phyloP scores from a whole-genome alignment of 2,888 invertebrate genomes.

The Slavum lentiscoides region DNA sequence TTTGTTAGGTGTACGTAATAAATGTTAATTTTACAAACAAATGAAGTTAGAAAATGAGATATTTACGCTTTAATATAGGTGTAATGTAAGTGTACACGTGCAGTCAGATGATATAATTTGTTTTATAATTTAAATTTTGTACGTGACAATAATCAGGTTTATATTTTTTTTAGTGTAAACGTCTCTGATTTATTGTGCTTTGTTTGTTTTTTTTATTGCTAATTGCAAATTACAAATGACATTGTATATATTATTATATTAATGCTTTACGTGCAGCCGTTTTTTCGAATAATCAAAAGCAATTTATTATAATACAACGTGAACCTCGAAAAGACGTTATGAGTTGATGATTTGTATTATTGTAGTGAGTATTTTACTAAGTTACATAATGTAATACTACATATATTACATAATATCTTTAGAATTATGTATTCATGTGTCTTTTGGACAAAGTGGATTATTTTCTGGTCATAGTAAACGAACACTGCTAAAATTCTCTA shows the following conservation, averaged over 20 bases:
- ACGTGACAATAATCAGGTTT: background rate
- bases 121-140: constrained; percentile 18
- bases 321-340: background rate
- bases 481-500: too few relatives aligned
- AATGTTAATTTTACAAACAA: background rate
- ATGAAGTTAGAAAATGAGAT: background rate
- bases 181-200: constrained; percentile 6
- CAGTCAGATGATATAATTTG: background rate
- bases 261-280: constrained; percentile 29
- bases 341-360: background rate
- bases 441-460: background rate
- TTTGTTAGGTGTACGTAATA: too few relatives aligned
- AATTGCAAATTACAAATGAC: background rate
- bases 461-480: too few relatives aligned
- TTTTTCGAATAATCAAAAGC: constrained; percentile 10
- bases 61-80: background rate
- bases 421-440: background rate
- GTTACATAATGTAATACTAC: background rate
- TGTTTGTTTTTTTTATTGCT: background rate
- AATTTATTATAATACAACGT: background rate
- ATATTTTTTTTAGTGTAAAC: background rate
- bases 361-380: constrained; percentile 25
- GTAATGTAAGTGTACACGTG: background rate
- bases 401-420: too few relatives aligned
- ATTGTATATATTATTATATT: background rate